Percentiles rank a stretch among this genome's conserved stretches.
Evolutionary conservation across 2,888 invertebrate genomes (phyloP).

Genomic region (Parnassius apollo): DNA sequence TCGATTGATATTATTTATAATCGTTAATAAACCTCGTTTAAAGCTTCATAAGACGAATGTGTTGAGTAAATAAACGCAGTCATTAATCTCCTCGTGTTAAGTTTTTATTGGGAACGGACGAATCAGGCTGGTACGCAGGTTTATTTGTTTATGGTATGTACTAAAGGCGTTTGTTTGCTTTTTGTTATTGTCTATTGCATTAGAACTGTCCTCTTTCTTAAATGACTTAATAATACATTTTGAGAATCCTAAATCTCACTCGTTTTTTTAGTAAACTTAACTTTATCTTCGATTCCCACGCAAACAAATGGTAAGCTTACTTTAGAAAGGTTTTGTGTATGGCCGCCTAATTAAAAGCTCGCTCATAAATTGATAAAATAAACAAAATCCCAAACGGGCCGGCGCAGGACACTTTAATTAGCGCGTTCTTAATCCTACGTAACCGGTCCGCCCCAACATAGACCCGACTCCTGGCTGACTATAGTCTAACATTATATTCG

Average conservation of each 20-base stretch:
- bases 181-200: background rate
- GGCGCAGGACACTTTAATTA: conserved; percentile 50
- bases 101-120: conserved; percentile 46
- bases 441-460: conserved; percentile 1
- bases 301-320: too few species aligned
- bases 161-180: conserved; percentile 29
- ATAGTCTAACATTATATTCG: background rate
- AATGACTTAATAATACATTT: too few species aligned
- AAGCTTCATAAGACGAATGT: conserved; percentile 39
- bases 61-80: conserved; percentile 35
- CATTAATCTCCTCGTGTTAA: conserved; percentile 50
- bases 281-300: too few species aligned
- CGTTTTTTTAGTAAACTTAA: too few species aligned
- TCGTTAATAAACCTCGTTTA: conserved; percentile 40
- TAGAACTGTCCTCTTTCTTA: background rate
- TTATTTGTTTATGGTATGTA: conserved; percentile 43
- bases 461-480: background rate
- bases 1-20: conserved; percentile 38
- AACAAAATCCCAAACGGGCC: background rate
- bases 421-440: conserved; percentile 50
- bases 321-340: too few species aligned
- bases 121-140: conserved; percentile 43
- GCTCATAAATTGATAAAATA: conserved; percentile 15
- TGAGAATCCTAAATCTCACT: too few species aligned
- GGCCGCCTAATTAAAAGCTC: conserved; percentile 7